Evolutionary conservation across 1,140 invertebrate species (phyloP), one percentile per base, ranked within the genome.

Genomic region (Sitobion miscanthi): DNA sequence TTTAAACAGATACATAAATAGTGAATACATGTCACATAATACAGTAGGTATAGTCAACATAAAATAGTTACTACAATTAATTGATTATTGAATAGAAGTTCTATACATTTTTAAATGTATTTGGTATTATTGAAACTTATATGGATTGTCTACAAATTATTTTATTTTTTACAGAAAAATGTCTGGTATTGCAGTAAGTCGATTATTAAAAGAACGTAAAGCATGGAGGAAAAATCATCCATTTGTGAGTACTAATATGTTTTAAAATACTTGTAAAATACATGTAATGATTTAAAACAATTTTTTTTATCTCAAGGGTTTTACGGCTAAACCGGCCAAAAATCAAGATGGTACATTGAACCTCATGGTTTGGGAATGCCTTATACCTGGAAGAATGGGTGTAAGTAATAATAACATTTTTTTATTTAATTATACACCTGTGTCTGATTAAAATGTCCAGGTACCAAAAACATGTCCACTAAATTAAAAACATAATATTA

Each of bases 191-290:
- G 99, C 99, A 93, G 97, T 98, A 95, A 98, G 98, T 94, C 97
- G 99, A 94, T 96, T 99, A 94, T 97, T 98, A 38, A 99, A 99
- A 96, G 99, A 99, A 96, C 96, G 99, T 94, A 99, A 99, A 96
- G 98, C 98, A 94, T 99, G 99, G 99, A 97, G 99, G 90, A 99
- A 99, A 96, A 99, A 99, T 96, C 99, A 99, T 96, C 99, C 99
- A 94, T 99, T 99, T 96, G 99, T 99, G 96, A 97, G 97, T 88
- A 45, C 38, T 25, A 49, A 54, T 54, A 6, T 54, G 5, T 23
- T 54, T 23, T 21, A 54, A 54, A 52, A 54, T 7, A 54, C 49
- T 52, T 42, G 42, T 42, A 35, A 35, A 35, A 0, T 20, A 7
- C 38, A 38, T 42, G 52, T 23, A 6, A 69, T n/a, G 5, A n/a